Percentiles rank a stretch among this genome's conserved stretches.
phyloP scores from a whole-genome alignment of 2,113 vertebrate genomes.

The Geococcyx californianus region DNA sequence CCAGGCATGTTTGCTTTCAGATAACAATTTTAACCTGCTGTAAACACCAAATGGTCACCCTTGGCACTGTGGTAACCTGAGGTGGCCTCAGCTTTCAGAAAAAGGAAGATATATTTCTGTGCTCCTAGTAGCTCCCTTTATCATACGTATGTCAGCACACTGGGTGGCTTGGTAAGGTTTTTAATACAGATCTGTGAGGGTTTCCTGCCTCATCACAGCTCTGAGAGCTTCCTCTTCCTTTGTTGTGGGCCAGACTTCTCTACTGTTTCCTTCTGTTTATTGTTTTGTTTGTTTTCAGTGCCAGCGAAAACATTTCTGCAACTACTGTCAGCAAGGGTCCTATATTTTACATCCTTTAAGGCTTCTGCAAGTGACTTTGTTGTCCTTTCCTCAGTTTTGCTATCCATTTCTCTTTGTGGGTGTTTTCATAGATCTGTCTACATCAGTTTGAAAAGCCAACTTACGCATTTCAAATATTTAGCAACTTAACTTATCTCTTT shows the following conservation, averaged over 20 bases:
- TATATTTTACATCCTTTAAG: not conserved
- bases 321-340: not conserved
- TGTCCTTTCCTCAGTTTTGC: not conserved
- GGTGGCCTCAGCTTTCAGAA: not conserved
- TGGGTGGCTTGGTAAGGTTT: rapidly evolving
- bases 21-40: not conserved
- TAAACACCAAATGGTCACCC: not conserved
- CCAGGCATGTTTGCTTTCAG: not conserved
- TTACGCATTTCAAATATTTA: not conserved
- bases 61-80: not conserved
- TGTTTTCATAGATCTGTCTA: not conserved
- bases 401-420: not conserved
- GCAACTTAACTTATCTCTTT: not conserved
- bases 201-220: not conserved
- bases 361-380: not conserved
- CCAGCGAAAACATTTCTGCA: not conserved
- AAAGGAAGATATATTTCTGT: not conserved
- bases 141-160: rapidly evolving
- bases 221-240: not conserved
- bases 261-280: not conserved
- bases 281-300: not conserved
- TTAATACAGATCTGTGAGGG: rapidly evolving
- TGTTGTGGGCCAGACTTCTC: not conserved
- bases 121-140: not conserved
- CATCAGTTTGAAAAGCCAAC: not conserved